phyloP scores from a whole-genome alignment of 2,113 vertebrate genomes.

The Thalassoma bifasciatum region DNA sequence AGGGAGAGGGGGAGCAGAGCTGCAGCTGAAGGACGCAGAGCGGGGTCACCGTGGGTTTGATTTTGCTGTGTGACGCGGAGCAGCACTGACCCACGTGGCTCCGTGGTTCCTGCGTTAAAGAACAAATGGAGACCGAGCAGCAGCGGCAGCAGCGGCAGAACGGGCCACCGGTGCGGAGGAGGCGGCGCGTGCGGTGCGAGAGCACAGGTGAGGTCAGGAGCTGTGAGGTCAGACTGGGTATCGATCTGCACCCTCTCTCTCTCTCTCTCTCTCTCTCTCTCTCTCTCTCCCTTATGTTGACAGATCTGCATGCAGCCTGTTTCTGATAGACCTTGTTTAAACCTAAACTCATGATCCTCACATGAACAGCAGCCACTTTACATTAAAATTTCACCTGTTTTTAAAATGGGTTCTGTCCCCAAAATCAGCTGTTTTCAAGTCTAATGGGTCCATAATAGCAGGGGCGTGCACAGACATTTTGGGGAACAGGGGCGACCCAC shows the following conservation, averaged over 20 bases:
- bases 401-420: background rate
- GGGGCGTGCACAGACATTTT: no score
- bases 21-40: background rate
- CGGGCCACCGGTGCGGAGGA: background rate
- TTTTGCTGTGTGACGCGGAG: background rate
- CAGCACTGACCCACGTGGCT: conserved; percentile 13
- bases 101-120: background rate
- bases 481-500: no score
- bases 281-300: no score
- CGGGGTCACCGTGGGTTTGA: background rate
- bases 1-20: background rate
- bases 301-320: no score
- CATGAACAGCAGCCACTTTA: background rate
- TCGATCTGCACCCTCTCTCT: background rate
- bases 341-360: no score
- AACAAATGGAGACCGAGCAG: conserved; percentile 54
- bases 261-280: background rate
- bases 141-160: background rate
- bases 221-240: background rate
- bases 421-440: background rate
- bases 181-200: conserved; percentile 54
- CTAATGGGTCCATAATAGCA: no score
- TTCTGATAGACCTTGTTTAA: no score
- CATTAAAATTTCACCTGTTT: background rate
- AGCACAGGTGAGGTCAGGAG: conserved; percentile 74